Conservation (phyloP, 2,888 invertebrate species). For the Dasypogon diadema region DNA sequence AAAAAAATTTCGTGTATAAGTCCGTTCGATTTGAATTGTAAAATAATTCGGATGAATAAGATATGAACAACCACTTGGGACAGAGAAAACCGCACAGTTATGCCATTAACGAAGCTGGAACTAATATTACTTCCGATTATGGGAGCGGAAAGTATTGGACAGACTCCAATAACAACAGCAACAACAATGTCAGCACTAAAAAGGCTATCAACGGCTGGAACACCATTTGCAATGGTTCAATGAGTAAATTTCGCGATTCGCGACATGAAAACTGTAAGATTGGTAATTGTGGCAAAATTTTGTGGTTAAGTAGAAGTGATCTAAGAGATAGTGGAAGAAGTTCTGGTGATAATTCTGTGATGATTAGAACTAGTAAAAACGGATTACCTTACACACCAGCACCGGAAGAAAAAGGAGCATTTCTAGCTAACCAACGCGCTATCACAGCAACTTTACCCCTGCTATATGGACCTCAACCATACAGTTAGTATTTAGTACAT, state of each 20-base stretch:
- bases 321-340: constrained; percentile 43
- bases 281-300: constrained; percentile 66
- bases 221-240: constrained; percentile 53
- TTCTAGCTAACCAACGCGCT: constrained; percentile 65
- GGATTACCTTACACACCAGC: constrained; percentile 65
- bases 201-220: constrained; percentile 47
- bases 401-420: constrained; percentile 63
- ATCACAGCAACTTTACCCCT: constrained; percentile 74
- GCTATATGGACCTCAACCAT: constrained; percentile 81
- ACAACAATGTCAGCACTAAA: constrained; percentile 49
- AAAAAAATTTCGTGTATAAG: background rate
- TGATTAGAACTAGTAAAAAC: constrained; percentile 63
- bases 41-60: constrained; percentile 27
- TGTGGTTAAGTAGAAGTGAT: constrained; percentile 64
- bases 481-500: constrained; percentile 79
- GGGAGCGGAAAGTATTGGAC: constrained; percentile 41
- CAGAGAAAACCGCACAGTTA: constrained; percentile 17
- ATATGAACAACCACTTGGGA: constrained; percentile 23
- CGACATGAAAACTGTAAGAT: constrained; percentile 62
- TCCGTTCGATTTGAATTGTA: constrained; percentile 8
- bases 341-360: constrained; percentile 55
- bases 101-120: background rate
- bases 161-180: constrained; percentile 51
- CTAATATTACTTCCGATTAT: constrained; percentile 27
- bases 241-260: constrained; percentile 47